Percentiles rank a stretch among this genome's conserved stretches.
These are phyloP conservation scores for Crypturellus undulatus DNA, from an alignment of 2,113 vertebrate species.

Conservation along the genomic window DNA sequence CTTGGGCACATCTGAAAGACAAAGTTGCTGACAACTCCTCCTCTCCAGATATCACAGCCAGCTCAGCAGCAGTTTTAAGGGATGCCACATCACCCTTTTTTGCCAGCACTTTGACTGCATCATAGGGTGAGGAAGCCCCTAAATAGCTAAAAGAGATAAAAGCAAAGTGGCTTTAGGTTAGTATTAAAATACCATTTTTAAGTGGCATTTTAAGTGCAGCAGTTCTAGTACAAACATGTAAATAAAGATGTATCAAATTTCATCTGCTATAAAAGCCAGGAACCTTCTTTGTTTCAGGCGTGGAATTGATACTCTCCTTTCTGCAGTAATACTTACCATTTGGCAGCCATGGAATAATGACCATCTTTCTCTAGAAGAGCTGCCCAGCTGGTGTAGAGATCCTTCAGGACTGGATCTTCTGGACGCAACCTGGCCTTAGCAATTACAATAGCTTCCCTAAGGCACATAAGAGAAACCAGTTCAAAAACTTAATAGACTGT, in stretches of 20 bases:
- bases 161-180: not conserved
- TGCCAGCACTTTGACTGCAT: conserved; percentile 92
- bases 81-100: conserved; percentile 90
- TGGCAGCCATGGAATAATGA: conserved; percentile 92
- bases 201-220: not conserved
- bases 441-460: conserved; percentile 92
- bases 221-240: not conserved
- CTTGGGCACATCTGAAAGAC: conserved; percentile 89
- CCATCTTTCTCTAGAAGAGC: conserved; percentile 90
- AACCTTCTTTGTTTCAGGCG: not conserved
- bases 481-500: not conserved
- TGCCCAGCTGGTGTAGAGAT: conserved; percentile 91
- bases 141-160: conserved; percentile 82
- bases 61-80: conserved; percentile 83
- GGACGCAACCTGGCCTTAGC: conserved; percentile 90
- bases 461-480: not conserved
- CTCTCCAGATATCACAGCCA: conserved; percentile 86
- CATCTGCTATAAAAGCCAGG: not conserved
- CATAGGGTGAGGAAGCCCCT: conserved; percentile 86
- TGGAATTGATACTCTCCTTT: not conserved
- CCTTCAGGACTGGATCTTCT: conserved; percentile 86
- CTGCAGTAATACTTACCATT: conserved; percentile 83
- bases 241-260: not conserved
- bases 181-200: not conserved
- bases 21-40: conserved; percentile 83